These are phyloP conservation scores for Choristoneura fumiferana DNA, from an alignment of 1,140 invertebrate genomes.

Conservation along the genomic window DNA sequence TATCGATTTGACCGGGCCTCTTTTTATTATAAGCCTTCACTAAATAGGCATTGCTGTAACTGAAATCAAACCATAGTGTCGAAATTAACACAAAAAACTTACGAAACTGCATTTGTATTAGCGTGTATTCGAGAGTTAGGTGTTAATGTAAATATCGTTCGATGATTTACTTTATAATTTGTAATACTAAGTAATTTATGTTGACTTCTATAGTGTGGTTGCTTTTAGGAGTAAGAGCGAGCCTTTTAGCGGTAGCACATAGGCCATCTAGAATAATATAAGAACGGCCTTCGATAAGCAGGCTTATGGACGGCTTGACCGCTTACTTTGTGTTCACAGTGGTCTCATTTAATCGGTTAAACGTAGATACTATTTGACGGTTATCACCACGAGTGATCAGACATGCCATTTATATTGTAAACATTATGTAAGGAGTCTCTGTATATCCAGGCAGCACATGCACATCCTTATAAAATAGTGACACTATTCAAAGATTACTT, in stretches of 20 bases:
- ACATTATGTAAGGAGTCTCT: neutral
- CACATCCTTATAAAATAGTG: no score
- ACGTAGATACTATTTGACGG: neutral
- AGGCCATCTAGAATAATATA: conserved; percentile 19
- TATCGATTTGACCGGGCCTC: no score
- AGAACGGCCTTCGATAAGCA: neutral
- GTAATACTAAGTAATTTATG: conserved; percentile 54
- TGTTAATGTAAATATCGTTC: conserved; percentile 7
- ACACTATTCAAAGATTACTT: no score
- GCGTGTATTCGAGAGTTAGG: no score
- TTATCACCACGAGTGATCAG: conserved; percentile 13
- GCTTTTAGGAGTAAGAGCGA: conserved; percentile 35
- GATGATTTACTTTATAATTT: conserved; percentile 35
- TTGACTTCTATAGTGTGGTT: conserved; percentile 50
- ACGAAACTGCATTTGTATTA: neutral
- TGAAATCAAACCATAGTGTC: no score
- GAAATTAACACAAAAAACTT: neutral
- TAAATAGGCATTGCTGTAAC: no score
- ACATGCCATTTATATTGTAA: conserved; percentile 14
- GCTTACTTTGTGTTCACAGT: neutral
- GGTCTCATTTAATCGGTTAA: conserved; percentile 3
- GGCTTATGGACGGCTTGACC: neutral
- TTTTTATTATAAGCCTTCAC: no score
- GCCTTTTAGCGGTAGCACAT: conserved; percentile 37
- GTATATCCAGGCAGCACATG: no score